Conservation (phyloP, 2,797 vertebrate genomes). For the Todus mexicanus region DNA sequence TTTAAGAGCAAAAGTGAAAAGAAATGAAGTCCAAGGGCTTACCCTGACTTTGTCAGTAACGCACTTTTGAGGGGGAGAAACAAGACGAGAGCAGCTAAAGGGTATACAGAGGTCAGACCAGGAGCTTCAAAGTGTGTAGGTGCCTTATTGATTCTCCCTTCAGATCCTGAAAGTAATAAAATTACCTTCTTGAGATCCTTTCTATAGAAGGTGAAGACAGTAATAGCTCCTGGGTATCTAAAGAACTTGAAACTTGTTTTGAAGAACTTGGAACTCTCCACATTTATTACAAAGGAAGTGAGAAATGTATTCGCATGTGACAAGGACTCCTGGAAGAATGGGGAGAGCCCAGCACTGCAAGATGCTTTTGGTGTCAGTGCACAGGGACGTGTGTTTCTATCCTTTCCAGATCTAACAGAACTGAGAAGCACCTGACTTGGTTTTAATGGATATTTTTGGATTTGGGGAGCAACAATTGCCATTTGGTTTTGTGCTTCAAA, state of each 20-base stretch:
- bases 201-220: background rate
- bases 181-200: background rate
- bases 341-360: background rate
- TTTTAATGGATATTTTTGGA: background rate
- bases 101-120: background rate
- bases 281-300: background rate
- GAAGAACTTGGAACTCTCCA: background rate
- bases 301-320: background rate
- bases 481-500: background rate
- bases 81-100: background rate
- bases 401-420: background rate
- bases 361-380: background rate
- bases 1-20: background rate
- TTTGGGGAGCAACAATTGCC: background rate
- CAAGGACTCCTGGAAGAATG: background rate
- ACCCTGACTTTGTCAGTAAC: background rate
- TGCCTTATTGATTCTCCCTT: background rate
- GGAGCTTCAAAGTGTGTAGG: background rate
- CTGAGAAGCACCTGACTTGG: background rate
- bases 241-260: background rate
- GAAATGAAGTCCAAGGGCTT: background rate
- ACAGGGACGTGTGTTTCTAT: background rate
- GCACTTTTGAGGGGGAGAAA: background rate
- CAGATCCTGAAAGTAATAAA: background rate
- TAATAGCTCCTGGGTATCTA: background rate